Percentiles rank a stretch among this genome's conserved stretches.
These are phyloP conservation scores for Drosophila pseudoananassae DNA, from an alignment of 1,140 invertebrate species.

Conservation along the genomic window DNA sequence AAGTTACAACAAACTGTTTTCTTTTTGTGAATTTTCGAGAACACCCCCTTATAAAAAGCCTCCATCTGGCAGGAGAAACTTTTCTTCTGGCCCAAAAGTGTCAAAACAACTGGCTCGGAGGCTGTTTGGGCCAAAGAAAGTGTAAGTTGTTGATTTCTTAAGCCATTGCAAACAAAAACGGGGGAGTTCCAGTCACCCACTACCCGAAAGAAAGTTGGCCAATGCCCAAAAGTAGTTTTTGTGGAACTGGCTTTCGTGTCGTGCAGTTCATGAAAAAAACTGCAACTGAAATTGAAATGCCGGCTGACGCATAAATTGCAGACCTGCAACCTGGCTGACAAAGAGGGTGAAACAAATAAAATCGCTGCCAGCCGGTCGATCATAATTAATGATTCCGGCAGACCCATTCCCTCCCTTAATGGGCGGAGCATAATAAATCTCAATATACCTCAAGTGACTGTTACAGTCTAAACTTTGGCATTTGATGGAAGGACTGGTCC, in stretches of 20 bases:
- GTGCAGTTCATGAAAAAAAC: conserved; percentile 41
- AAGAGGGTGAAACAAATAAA: conserved; percentile 61
- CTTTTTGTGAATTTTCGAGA: neutral
- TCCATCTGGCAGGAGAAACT: conserved; percentile 35
- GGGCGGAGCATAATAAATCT: conserved; percentile 64
- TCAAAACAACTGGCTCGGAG: conserved; percentile 72
- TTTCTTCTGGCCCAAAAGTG: conserved; percentile 67
- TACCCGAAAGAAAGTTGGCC: conserved; percentile 26
- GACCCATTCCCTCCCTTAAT: conserved; percentile 4
- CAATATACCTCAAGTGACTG: conserved; percentile 78
- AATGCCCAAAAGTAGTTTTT: conserved; percentile 34
- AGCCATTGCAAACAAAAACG: conserved; percentile 37
- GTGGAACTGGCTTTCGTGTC: conserved; percentile 1
- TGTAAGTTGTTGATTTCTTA: conserved; percentile 71
- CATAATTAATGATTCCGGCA: conserved; percentile 69
- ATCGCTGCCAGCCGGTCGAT: conserved; percentile 39
- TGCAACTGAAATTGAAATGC: conserved; percentile 74
- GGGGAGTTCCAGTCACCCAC: conserved; percentile 12
- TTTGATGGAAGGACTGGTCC: conserved; percentile 71
- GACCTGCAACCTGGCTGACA: conserved; percentile 8
- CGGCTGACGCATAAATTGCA: conserved; percentile 64
- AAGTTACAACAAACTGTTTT: too few relatives aligned
- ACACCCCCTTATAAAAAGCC: conserved; percentile 2
- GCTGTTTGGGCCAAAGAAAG: conserved; percentile 50
- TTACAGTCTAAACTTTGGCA: conserved; percentile 72